Base-by-base conservation (phyloP, 2,888 invertebrate species). In the Lacanobia oleracea region DNA sequence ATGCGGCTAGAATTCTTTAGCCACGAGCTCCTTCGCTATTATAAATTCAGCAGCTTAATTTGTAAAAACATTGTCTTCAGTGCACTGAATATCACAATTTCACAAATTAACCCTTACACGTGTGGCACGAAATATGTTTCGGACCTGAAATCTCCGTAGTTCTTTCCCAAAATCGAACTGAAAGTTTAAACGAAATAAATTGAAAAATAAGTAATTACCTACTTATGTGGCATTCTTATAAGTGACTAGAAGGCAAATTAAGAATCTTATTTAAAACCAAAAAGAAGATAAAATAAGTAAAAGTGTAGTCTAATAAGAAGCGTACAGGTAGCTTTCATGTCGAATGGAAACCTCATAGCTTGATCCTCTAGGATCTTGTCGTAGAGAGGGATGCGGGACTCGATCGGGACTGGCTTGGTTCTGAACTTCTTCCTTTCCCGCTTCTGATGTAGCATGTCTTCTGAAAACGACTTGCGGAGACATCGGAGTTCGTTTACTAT, bases 361-460 rank as follows among this genome's bases (percentile, higher is more conserved):
- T 97, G 97, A 77, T 97, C 97, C 79, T 97, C 97, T 86, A 97
- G 93, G 77, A 98, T 97, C 94, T 97, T 97, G 87, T 98, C 97
- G 85, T 97, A 98, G 21, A 98, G 94, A 0, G 97, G 97, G 75
- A 98, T 97, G 84, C 97, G 96, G 0, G 97, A 97, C 82, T 97
- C 97, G 53, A 97, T 96, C 0, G 98, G 98, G 72, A 98, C 96
- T 4, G 97, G 97, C 86, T 97, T 96, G 2, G 97, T 97, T 86
- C 94, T 95, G 79, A 97, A 97, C 61, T 93, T 92, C 85, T 95
- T 96, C 85, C 96, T 95, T 74, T 96, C 95, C 10, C 92, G 94
- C 84, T 96, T 95, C 75, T 92, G 92, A 80, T 96, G 89, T 18
- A 94, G 93, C 96, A 91, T 94, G 72, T 92, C 94, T 68, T 89